These are phyloP conservation scores for Aphodius granarius DNA, from an alignment of 2,888 invertebrate species.

Conservation along the genomic window DNA sequence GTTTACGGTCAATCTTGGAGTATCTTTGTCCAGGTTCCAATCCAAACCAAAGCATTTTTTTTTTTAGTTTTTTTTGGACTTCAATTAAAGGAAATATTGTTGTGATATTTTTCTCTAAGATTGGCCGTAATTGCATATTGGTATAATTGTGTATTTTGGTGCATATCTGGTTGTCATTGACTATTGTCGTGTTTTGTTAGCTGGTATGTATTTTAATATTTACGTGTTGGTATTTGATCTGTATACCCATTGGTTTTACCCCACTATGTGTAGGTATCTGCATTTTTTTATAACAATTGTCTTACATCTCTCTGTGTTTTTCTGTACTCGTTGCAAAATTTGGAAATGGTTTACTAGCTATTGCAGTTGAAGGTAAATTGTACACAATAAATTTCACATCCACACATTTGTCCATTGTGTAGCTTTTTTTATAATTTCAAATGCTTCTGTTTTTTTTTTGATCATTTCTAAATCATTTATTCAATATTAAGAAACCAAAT, in stretches of 20 bases:
- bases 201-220: not conserved
- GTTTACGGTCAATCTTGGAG: not conserved
- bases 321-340: slow-evolving; percentile 26
- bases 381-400: slow-evolving; percentile 3
- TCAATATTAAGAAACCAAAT: not conserved
- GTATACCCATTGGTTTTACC: not conserved
- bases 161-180: not conserved
- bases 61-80: too few species aligned
- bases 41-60: not conserved
- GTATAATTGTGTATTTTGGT: not conserved
- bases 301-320: slow-evolving; percentile 20
- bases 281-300: slow-evolving; percentile 1
- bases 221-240: not conserved
- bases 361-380: slow-evolving; percentile 36
- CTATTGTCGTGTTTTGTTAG: not conserved
- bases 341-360: slow-evolving; percentile 29
- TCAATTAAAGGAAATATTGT: not conserved
- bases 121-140: not conserved
- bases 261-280: not conserved
- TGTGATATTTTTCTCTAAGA: not conserved
- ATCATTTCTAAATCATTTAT: not conserved
- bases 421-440: not conserved
- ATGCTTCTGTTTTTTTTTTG: not conserved
- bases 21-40: not conserved
- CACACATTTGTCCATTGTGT: not conserved